These are phyloP conservation scores for Criorhina ranunculi DNA, from an alignment of 2,888 invertebrate genomes.

Conservation along the genomic window DNA sequence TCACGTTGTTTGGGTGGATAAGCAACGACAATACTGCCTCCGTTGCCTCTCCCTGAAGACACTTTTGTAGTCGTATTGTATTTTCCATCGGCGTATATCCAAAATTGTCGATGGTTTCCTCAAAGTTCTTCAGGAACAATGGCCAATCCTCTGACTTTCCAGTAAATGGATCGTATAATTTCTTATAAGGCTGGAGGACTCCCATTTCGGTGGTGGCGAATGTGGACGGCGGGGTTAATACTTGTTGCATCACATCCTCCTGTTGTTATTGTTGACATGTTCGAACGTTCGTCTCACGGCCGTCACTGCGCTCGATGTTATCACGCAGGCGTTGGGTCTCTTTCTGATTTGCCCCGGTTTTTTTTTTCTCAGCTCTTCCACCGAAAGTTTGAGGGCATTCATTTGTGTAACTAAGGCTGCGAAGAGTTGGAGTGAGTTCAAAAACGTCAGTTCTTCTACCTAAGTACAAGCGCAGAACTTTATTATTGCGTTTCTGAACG, in stretches of 20 bases:
- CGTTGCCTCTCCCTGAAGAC: neutral
- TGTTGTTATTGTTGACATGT: neutral
- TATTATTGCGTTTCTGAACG: no score
- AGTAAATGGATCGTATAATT: neutral
- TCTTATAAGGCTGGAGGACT: neutral
- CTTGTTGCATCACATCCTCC: no score
- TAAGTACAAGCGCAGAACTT: no score
- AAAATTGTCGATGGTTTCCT: neutral
- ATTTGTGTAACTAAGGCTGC: neutral
- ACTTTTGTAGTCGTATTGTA: constrained; percentile 3
- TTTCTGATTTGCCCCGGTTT: neutral
- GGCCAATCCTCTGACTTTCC: constrained; percentile 21
- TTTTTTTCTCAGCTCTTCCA: neutral
- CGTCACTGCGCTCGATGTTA: neutral
- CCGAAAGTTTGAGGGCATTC: neutral
- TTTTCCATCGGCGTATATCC: neutral
- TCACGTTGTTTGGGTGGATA: neutral
- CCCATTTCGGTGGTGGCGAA: neutral
- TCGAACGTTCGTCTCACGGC: neutral
- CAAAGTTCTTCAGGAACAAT: neutral
- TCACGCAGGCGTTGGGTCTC: neutral
- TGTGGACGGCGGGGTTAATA: neutral
- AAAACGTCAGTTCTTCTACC: no score
- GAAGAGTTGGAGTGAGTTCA: no score
- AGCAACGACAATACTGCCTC: neutral